Evolutionary conservation across 2,888 invertebrate species (phyloP), one percentile per base, ranked within the genome.

Genomic region (Drosophila maculinotata): DNA sequence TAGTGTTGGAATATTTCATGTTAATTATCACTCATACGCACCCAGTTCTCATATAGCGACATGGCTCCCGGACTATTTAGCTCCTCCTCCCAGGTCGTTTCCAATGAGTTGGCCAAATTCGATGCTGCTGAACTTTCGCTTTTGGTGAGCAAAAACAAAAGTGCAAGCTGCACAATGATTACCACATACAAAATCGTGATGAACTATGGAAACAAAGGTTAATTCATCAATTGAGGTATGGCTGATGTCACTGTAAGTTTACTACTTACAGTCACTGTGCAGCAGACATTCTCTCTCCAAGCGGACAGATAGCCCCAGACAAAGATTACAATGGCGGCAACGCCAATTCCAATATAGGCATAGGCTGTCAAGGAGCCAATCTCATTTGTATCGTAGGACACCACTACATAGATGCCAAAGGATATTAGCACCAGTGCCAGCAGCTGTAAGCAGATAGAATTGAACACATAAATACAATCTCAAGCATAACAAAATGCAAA

Each of bases 271-370:
- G 95, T 95, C 88, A 96, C 93, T 52, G 96, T 94, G 94, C 97
- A 96, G 92, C 96, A 97, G 89, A 96, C 95, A 91, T 95, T 96
- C 91, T 97, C 97, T 69, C 95, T 94, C 76, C 96, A 94, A 5
- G 97, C 97, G 30, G 97, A 97, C 89, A 97, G 96, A 92, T 97
- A 97, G 66, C 97, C 97, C 90, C 97, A 95, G 92, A 97, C 95
- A 1, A 96, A 95, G 73, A 97, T 94, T n/a, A 88, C 2, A n/a
- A 89, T 52, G 38, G 81, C 75, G 9, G 79, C 72, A 1, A 48
- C 60, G 17, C 89, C 89, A 6, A 89, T 41, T 5, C 42, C 77
- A 12, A 88, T 79, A 39, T 88, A 90, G 2, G 72, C 59, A 33
- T 71, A 77, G 12, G 84, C 70, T 1, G 74, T 64, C 23, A 45